These are phyloP conservation scores for Knipowitschia caucasica DNA, from an alignment of 2,797 vertebrate genomes.

Conservation along the genomic window DNA sequence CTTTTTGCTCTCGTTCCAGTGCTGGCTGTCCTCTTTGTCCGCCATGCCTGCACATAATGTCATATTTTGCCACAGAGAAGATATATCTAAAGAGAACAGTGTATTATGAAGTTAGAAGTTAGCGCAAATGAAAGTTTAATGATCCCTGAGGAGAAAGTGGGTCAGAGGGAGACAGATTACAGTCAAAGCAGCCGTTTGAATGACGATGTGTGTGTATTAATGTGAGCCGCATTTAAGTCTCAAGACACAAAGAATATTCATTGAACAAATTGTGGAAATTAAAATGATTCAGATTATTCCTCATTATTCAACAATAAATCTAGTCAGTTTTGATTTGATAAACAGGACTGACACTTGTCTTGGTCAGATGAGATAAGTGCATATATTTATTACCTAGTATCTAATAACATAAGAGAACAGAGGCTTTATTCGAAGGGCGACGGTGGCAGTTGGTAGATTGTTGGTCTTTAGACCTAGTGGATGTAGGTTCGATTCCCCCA, in stretches of 20 bases:
- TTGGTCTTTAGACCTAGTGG: no score
- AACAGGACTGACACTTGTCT: not conserved
- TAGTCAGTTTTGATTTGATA: not conserved
- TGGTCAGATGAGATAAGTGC: not conserved
- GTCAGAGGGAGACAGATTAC: slow-evolving; percentile 32
- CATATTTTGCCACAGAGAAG: slow-evolving; percentile 17
- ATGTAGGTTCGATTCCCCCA: no score
- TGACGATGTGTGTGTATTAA: slow-evolving; percentile 18
- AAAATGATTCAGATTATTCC: not conserved
- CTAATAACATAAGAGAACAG: no score
- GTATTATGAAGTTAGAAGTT: slow-evolving; percentile 44
- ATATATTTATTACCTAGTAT: no score
- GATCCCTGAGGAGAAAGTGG: slow-evolving; percentile 52
- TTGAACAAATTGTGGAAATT: not conserved
- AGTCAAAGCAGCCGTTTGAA: slow-evolving; percentile 30
- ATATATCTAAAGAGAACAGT: slow-evolving; percentile 2
- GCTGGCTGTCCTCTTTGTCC: slow-evolving; percentile 28
- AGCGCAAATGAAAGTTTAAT: slow-evolving; percentile 58
- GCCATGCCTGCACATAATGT: slow-evolving; percentile 23
- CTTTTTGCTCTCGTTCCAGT: slow-evolving; percentile 12
- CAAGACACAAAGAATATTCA: slow-evolving; percentile 1
- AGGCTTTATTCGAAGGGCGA: no score
- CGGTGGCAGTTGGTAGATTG: no score
- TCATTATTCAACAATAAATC: not conserved
- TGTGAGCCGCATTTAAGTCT: slow-evolving; percentile 15